phyloP scores from a whole-genome alignment of 2,797 vertebrate species.

The Platalea minor region DNA sequence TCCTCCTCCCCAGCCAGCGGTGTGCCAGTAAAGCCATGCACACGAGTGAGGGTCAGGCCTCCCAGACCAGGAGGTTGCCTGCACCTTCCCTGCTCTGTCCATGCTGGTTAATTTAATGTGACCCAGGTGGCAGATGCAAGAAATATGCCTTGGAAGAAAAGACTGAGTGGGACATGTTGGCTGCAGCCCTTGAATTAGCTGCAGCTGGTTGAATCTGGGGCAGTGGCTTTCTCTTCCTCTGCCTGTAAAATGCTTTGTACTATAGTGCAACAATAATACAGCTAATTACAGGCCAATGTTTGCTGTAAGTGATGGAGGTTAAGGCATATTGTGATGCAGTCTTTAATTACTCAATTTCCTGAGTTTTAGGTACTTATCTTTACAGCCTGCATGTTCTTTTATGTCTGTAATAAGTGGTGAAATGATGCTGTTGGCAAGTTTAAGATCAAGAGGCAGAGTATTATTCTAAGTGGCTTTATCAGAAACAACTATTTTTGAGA shows the following conservation, averaged over 20 bases:
- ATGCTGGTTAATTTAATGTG: background rate
- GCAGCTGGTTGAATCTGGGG: constrained; percentile 40
- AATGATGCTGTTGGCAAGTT: background rate
- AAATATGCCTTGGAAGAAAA: constrained; percentile 17
- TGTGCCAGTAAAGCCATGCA: rapidly evolving
- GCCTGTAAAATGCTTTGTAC: background rate
- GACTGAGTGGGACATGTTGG: constrained; percentile 19
- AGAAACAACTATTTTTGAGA: background rate
- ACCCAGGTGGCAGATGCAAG: constrained; percentile 12
- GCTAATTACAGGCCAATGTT: background rate
- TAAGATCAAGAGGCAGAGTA: background rate
- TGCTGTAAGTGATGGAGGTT: background rate
- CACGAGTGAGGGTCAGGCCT: background rate
- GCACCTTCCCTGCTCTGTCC: background rate
- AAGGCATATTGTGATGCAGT: background rate
- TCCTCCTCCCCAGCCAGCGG: background rate
- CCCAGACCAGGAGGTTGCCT: background rate
- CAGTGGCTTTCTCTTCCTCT: background rate
- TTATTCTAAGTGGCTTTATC: constrained; percentile 12
- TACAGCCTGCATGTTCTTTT: background rate
- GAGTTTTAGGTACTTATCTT: background rate
- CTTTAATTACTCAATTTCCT: background rate
- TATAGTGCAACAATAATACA: background rate
- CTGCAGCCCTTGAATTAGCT: constrained; percentile 32
- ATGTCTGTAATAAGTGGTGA: background rate